Base-by-base conservation (phyloP, 2,797 vertebrate species). In the Enteromius viviparus region DNA sequence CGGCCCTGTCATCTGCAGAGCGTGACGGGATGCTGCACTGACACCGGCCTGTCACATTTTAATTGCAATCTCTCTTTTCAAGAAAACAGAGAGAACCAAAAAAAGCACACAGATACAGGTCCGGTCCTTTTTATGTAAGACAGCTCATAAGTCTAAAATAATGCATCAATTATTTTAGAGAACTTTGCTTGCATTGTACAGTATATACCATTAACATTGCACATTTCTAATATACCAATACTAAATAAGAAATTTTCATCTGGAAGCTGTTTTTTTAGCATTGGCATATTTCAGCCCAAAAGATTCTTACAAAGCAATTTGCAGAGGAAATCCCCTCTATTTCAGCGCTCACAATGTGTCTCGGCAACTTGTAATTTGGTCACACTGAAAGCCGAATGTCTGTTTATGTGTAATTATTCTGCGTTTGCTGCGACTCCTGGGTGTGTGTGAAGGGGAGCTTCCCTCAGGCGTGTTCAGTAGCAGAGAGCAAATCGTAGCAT, bases 301-400 rank as follows among this genome's bases (percentile, higher is more conserved):
- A 26, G 8, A 72, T 62, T 62, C 15, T 32, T 47, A 49, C 65
- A 76, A 72, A 81, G 64, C 80, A 81, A 81, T 65, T 53, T 84
- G 78, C 37, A 51, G 23, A 83, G 78, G 84, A 87, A 83, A 87
- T 84, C 74, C 84, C 81, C 84, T 80, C 80, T 37, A 53, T 78
- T 81, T 65, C 12, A 21, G 60, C 14, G 21, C 37, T 55, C 74
- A 40, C 65, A 37, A 64, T 66, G 68, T 58, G 78, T 75, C 81
- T 85, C 37, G 15, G 72, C 77, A 85, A 80, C 81, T 51, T 70
- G 42, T 72, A 76, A 80, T 84, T 81, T 75, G 15, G 75, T 74
- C 47, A 34, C 65, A 81, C 42, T 78, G 76, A 81, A 53, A 70
- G 45, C 68, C n/a, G 26, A 81, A 81, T 81, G 81, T 60, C 51